Base-by-base conservation (phyloP, 2,888 invertebrate species). In the Watsonalla binaria region DNA sequence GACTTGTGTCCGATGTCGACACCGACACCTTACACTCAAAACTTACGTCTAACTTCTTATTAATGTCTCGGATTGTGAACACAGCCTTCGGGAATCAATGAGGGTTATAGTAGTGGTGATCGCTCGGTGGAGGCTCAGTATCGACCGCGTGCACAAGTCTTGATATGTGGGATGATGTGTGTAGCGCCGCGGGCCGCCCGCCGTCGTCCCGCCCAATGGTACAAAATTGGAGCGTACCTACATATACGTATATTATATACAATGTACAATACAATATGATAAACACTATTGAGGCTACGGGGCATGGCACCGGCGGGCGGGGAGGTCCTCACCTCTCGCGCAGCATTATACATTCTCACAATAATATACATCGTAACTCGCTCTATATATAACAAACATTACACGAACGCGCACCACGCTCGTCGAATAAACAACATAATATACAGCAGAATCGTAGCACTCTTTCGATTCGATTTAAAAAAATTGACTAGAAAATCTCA, bases 401-500 rank as follows among this genome's bases (percentile, higher is more conserved):
- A 78, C 74, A 77, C 84, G 82, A 84, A 78, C 86, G 86, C 87
- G 83, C 84, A 80, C 75, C 82, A 81, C 87, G 86, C 78, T 78
- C 80, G 76, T 57, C 37, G 70, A 73, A 63, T 72, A 78, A 85
- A 84, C 80, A 85, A 85, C 84, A 86, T 82, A 89, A 86, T 86
- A 85, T 87, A 89, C 88, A 87, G 82, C 84, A 68, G 90, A 88
- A 89, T 84, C 86, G 84, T 82, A 84, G 85, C 86, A 86, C 85
- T 78, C 84, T 81, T 82, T 86, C 86, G 82, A 83, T 86, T 82
- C 83, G 74, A 75, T 72, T 24, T 75, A 84, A 86, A 87, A 84
- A 90, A 90, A 90, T 90, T 90, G 90, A 90, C 90, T 90, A 90
- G 87, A 87, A 86, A 86, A 86, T 84, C 80, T 88, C 85, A 87